Percentiles rank a stretch among this genome's conserved stretches.
These are phyloP conservation scores for Amphimallon solstitiale DNA, from an alignment of 2,888 invertebrate genomes.

Conservation along the genomic window DNA sequence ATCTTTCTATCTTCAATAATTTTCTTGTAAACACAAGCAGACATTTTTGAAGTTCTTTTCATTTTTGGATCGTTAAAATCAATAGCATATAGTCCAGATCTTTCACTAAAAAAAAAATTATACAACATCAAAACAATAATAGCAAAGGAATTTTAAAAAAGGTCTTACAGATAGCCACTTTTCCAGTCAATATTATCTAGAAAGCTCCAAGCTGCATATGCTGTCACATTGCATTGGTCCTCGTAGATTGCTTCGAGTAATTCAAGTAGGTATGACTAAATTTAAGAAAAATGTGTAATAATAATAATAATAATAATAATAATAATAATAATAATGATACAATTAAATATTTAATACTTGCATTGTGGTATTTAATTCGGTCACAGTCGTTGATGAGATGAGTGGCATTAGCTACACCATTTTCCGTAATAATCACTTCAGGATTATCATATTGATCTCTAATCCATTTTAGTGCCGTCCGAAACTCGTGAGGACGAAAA, in stretches of 20 bases:
- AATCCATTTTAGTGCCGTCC: conserved; percentile 67
- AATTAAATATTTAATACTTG: background rate
- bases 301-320: no score
- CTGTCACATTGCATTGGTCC: conserved; percentile 63
- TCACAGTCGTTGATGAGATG: conserved; percentile 63
- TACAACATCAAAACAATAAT: background rate
- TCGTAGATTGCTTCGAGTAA: conserved; percentile 61
- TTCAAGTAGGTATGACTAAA: conserved; percentile 59
- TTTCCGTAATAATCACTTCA: conserved; percentile 69
- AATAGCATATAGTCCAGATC: conserved; percentile 61
- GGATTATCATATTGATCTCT: conserved; percentile 63
- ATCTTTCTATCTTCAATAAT: conserved; percentile 61
- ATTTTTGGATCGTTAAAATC: conserved; percentile 56
- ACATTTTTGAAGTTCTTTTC: background rate
- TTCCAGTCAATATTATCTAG: conserved; percentile 72
- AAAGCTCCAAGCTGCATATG: conserved; percentile 70
- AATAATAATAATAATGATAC: no score
- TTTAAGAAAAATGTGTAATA: background rate
- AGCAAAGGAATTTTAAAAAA: background rate
- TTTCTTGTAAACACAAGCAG: background rate
- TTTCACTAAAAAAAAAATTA: background rate
- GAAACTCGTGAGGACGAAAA: conserved; percentile 71
- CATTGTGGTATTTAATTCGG: conserved; percentile 49
- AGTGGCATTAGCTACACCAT: conserved; percentile 67
- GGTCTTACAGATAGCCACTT: conserved; percentile 1